These are phyloP conservation scores for Rostratula benghalensis DNA, from an alignment of 2,113 vertebrate species.

Conservation along the genomic window DNA sequence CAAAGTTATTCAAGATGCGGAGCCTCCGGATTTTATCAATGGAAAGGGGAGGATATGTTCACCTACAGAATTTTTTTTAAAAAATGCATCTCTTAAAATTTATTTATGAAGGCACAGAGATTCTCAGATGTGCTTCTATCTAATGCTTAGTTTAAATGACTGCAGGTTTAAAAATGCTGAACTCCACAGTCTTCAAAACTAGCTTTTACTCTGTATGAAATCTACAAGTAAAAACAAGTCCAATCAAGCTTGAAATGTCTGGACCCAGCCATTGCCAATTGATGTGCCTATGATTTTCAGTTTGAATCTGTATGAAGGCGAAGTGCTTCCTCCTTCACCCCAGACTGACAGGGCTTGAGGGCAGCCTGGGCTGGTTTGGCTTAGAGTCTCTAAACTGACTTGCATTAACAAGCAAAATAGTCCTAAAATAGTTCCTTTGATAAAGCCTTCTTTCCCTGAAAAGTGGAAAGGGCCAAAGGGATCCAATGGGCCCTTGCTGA, in stretches of 20 bases:
- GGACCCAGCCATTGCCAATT: neutral
- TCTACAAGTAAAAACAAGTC: neutral
- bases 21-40: neutral
- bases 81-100: neutral
- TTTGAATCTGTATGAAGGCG: neutral
- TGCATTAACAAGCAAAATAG: neutral
- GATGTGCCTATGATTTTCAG: fast-evolving
- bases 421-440: neutral
- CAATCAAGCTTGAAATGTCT: neutral
- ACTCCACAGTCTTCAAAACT: neutral
- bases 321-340: neutral
- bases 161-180: neutral
- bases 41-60: neutral
- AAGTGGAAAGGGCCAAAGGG: neutral
- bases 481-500: neutral
- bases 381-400: neutral
- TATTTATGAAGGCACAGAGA: neutral
- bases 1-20: conserved; percentile 38
- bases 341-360: neutral
- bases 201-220: neutral
- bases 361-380: neutral
- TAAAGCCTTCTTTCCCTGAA: neutral
- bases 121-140: neutral
- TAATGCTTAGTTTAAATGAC: neutral
- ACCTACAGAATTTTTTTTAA: neutral